Evolutionary conservation across 2,888 invertebrate genomes (phyloP).

Genomic region (Tryphoninae sp.): DNA sequence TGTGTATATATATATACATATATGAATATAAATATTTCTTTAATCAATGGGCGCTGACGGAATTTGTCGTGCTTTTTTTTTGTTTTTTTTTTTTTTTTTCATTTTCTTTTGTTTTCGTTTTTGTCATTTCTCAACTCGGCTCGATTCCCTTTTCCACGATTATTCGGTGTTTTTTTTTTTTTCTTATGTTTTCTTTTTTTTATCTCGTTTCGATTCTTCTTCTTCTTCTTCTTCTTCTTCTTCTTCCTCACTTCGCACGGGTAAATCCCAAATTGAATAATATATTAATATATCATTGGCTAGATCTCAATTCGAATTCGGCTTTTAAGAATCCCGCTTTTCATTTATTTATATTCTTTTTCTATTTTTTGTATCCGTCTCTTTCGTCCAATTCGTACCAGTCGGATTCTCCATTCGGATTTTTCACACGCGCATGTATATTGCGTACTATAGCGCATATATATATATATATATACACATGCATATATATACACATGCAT

Average conservation of each 20-base stretch:
- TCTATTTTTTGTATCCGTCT: background rate
- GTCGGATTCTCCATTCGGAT: constrained; percentile 18
- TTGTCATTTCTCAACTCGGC: background rate
- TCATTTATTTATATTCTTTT: constrained; percentile 24
- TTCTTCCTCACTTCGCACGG: background rate
- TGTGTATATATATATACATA: background rate
- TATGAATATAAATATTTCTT: constrained; percentile 6
- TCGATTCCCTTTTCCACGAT: background rate
- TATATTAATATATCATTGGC: constrained; percentile 2
- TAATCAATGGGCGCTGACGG: constrained; percentile 28
- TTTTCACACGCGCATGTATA: constrained; percentile 51
- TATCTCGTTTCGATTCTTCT: background rate
- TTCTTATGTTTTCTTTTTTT: too few species aligned
- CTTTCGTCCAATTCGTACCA: background rate
- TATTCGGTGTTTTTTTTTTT: background rate
- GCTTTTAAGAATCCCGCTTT: constrained; percentile 11
- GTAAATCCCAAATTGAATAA: background rate
- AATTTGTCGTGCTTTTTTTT: constrained; percentile 20
- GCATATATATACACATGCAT: constrained; percentile 2
- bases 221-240: constrained; percentile 6
- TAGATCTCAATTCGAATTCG: constrained; percentile 17
- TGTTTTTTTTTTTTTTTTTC: too few species aligned
- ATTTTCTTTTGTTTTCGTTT: too few species aligned
- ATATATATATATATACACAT: constrained; percentile 25
- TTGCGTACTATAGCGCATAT: constrained; percentile 52